phyloP scores from a whole-genome alignment of 2,888 invertebrate species.

The Lepeophtheirus nordmannii region DNA sequence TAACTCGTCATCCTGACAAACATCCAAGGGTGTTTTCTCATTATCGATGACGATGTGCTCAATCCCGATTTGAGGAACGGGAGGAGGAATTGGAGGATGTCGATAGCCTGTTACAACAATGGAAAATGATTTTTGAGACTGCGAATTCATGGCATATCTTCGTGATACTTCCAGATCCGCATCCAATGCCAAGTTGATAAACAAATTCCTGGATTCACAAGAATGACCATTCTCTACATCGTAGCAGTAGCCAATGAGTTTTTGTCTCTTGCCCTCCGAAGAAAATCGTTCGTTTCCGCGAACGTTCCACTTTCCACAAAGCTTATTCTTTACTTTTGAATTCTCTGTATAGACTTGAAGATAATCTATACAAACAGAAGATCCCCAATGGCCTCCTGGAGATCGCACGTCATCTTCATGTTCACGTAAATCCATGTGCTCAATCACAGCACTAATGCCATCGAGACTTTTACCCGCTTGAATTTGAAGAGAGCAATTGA shows the following conservation, averaged over 20 bases:
- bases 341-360: constrained; percentile 14
- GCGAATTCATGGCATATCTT: constrained; percentile 1
- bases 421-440: constrained; percentile 19
- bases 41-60: background rate
- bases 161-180: constrained; percentile 4
- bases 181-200: constrained; percentile 17
- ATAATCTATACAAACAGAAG: constrained; percentile 14
- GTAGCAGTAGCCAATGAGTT: constrained; percentile 11
- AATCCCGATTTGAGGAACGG: background rate
- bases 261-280: background rate
- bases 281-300: background rate
- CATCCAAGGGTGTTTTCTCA: background rate
- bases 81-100: background rate
- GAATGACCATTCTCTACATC: constrained; percentile 2
- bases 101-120: constrained; percentile 22
- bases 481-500: constrained; percentile 15
- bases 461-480: constrained; percentile 15
- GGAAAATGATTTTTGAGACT: constrained; percentile 14
- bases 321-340: background rate
- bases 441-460: constrained; percentile 20
- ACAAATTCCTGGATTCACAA: constrained; percentile 16
- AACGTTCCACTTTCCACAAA: constrained; percentile 22
- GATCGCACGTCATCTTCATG: constrained; percentile 12
- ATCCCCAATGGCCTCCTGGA: constrained; percentile 23
- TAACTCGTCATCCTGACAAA: constrained; percentile 7